These are phyloP conservation scores for Eupithecia subumbrata DNA, from an alignment of 2,888 invertebrate genomes.

Conservation along the genomic window DNA sequence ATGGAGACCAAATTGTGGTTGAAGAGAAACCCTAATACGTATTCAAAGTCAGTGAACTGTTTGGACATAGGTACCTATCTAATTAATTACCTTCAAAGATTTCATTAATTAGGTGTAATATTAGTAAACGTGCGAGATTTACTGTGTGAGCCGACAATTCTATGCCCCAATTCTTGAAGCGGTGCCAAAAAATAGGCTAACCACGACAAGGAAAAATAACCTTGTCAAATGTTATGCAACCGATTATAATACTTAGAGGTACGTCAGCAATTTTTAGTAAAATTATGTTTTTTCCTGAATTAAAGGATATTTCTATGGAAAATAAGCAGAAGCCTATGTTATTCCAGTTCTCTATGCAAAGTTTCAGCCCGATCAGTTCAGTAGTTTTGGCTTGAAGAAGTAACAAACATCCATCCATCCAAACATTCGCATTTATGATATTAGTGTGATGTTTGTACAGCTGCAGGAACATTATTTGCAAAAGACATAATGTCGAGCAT, in stretches of 20 bases:
- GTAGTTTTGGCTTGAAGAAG: too few relatives aligned
- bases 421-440: too few relatives aligned
- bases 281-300: neutral
- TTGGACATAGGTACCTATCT: neutral
- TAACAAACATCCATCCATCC: too few relatives aligned
- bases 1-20: neutral
- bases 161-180: slow-evolving; percentile 66
- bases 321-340: too few relatives aligned
- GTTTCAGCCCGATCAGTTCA: too few relatives aligned
- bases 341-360: too few relatives aligned
- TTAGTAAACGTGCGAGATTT: slow-evolving; percentile 37
- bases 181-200: slow-evolving; percentile 71
- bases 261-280: slow-evolving; percentile 44
- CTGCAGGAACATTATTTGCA: too few relatives aligned
- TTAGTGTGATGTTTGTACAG: too few relatives aligned
- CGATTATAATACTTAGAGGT: slow-evolving; percentile 43
- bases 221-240: slow-evolving; percentile 72
- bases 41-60: neutral
- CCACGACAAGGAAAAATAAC: slow-evolving; percentile 78
- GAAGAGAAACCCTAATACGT: neutral
- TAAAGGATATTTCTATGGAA: neutral
- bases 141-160: slow-evolving; percentile 54
- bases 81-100: neutral
- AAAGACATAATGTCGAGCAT: too few relatives aligned
- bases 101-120: slow-evolving; percentile 4